Base-by-base conservation (phyloP, 2,113 vertebrate species). In the Amphilophus citrinellus region DNA sequence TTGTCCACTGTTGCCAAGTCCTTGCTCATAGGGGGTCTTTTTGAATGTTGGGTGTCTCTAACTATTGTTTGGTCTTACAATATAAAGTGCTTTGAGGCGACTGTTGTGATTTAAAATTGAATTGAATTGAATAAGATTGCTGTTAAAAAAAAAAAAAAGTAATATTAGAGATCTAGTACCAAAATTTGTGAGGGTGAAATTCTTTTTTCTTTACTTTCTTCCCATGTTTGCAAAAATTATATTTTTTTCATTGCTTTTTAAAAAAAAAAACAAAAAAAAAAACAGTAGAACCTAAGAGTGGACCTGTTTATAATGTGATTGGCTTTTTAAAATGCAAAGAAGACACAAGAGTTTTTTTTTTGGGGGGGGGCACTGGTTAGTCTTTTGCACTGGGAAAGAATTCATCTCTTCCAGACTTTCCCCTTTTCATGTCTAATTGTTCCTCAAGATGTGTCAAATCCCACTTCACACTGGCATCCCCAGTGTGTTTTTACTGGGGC, bases 361-460 rank as follows among this genome's bases (percentile, higher is more conserved):
- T 22, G 27, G 27, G 27, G 27, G 27, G 27, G 24, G 24, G 24
- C 24, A 24, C 24, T 24, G 24, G 24, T 24, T 24, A 24, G 24
- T 24, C 20, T 71, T 79, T 83, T 39, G 22, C 80, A 63, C 61
- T 14, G 27, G 27, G 47, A 61, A 65, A 89, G 47, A 73, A 73
- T 56, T 73, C 27, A 80, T 88, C 77, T 84, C 56, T 83, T 82
- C 84, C 58, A 27, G 56, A 65, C 78, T 37, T 87, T 61, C 68
- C 50, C 56, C 39, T 57, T 87, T 91, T 60, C 27, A 24, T 82
- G 87, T 90, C 82, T 90, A 87, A 91, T 93, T 92, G 80, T 89
- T 94, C 88, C 88, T 93, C 61, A 91, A 92, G 84, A 88, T 87
- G 85, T 91, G 79, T 87, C 90, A 90, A 91, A 93, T 94, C 92